These are phyloP conservation scores for Drosophila nasuta DNA, from an alignment of 1,140 invertebrate genomes.

Conservation along the genomic window DNA sequence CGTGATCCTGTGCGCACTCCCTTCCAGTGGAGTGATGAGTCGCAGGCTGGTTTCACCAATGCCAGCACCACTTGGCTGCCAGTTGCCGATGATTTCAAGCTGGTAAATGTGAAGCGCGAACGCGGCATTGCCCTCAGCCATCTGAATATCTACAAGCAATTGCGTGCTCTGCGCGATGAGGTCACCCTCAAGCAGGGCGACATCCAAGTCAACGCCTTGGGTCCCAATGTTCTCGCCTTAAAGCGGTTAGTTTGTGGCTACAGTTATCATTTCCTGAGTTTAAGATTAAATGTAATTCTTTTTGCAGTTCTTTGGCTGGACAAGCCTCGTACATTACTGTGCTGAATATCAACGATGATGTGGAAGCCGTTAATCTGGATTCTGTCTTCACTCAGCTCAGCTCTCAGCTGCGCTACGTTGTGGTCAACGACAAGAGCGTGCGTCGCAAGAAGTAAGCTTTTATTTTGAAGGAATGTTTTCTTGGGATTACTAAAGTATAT, in stretches of 20 bases:
- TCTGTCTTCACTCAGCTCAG: slow-evolving; percentile 55
- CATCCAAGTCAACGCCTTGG: slow-evolving; percentile 71
- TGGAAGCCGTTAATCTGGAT: slow-evolving; percentile 72
- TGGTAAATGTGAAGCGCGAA: slow-evolving; percentile 86
- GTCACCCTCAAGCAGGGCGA: slow-evolving; percentile 84
- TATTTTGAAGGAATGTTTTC: neutral
- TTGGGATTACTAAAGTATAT: neutral
- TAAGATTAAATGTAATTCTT: neutral
- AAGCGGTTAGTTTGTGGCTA: slow-evolving; percentile 77
- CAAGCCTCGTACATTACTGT: slow-evolving; percentile 67
- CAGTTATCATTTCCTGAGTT: neutral
- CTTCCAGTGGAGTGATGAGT: slow-evolving; percentile 88
- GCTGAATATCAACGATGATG: slow-evolving; percentile 69
- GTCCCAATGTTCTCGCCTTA: slow-evolving; percentile 85
- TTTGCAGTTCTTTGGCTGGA: slow-evolving; percentile 54
- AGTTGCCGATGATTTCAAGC: slow-evolving; percentile 86
- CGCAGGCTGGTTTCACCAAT: slow-evolving; percentile 87
- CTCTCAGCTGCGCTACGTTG: slow-evolving; percentile 62
- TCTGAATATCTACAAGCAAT: slow-evolving; percentile 79
- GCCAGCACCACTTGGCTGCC: slow-evolving; percentile 89
- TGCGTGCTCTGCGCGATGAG: slow-evolving; percentile 63
- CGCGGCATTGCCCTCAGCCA: slow-evolving; percentile 70
- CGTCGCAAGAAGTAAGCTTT: slow-evolving; percentile 73
- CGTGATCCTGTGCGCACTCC: slow-evolving; percentile 88
- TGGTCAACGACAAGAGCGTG: slow-evolving; percentile 69